Base-by-base conservation (phyloP, 2,888 invertebrate genomes). In the Epistrophe eligans region DNA sequence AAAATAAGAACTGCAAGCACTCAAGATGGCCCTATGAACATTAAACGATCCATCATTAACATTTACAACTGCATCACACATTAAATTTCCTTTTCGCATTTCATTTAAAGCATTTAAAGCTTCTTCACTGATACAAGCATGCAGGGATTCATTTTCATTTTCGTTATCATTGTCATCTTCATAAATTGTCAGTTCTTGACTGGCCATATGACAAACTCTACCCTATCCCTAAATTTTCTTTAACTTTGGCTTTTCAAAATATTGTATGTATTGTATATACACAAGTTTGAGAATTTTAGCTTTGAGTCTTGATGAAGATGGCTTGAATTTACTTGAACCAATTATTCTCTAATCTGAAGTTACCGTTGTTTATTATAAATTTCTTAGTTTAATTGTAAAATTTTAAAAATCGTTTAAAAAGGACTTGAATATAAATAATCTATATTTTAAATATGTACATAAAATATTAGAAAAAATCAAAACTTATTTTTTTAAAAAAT, bases 1-100 rank as follows among this genome's bases (percentile, higher is more conserved):
- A 93, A 98, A 98, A 93, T 98, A 98, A 52, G 96, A 95, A 91
- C 98, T 98, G 93, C 97, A 97, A 77, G 98, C 96, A 84, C 97
- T 97, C 90, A 98, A 94, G 89, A 98, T 96, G 80, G 97, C 96
- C 88, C 97, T 95, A 93, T 98, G 98, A 73, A 98, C 97, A 50
- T 96, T 96, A 91, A 97, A 97, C 72, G 95, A 95, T 83, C 97
- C 97, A 92, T 98, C 98, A 90, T 97, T 96, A 77, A 97, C 95
- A 88, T 96, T 94, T 89, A 98, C 95, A 50, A 96, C 95, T 7
- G 98, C 98, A 93, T 98, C 98, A 93, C 98, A 98, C 57, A 98
- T 95, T 90, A 97, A 95, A 91, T 97, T 97, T 90, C 95, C 96
- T 91, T 96, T 95, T 90, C 97, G 95, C 90, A 98, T 95, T 90